Evolutionary conservation across 1,140 invertebrate species (phyloP), one percentile per base, ranked within the genome.

Genomic region (Drosophila kanapiae): DNA sequence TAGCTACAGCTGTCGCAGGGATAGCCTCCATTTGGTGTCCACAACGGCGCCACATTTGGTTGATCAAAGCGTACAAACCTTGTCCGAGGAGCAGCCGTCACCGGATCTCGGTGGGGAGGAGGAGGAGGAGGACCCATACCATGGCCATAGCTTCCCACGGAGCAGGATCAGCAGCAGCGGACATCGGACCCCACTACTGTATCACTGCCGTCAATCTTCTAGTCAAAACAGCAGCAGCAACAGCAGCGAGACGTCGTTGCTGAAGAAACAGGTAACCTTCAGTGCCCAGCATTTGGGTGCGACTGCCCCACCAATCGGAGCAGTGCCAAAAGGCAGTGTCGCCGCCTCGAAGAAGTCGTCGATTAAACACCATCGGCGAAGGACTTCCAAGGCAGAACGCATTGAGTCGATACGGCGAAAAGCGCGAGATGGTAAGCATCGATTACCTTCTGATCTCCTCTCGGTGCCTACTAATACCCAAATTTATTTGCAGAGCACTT

Each of bases 201-300:
- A 63, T 18, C 61, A 85, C 82, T 77, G 77, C 72, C 82, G 75
- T 23, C 82, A 85, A 61, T 16, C 68, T 54, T 85, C 82, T 85
- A 85, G 82, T 85, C 82, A 71, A 31, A 81, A 82, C 57, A 75
- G 67, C 64, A 69, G 77, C 58, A 78, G 82, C 61, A 69, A 86
- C 53, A 75, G 78, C 63, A 84, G 82, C 57, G 78, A 78, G 1
- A 29, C 67, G 7, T 84, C 82, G 45, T 33, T 83, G 23, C 56
- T 74, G 1, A 84, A 80, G 31, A 80, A 87, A 61, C 74, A 80
- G 54, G 72, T 90, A 33, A 80, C 68, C 16, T 80, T 84, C n/a
- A 77, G 42, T 69, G 29, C 68, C 38, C 80, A 76, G 29, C 74
- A 64, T 35, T 43, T 84, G 74, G 78, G 57, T 8, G 67, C 56